Base-by-base conservation (phyloP, 2,797 vertebrate genomes). In the Sciurus vulgaris region DNA sequence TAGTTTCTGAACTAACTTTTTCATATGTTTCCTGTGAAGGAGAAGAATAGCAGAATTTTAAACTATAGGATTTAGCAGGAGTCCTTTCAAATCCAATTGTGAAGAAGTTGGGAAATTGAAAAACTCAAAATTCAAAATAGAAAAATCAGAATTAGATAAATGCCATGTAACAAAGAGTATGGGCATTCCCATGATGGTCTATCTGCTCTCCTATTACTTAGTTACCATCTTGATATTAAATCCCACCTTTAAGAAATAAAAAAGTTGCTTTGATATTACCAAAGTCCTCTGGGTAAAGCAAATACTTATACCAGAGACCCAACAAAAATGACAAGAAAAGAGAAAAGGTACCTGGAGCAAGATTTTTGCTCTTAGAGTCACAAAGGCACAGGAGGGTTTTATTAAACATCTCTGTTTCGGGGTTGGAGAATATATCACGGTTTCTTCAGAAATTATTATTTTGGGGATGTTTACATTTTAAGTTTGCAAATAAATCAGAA, bases 401-500 rank as follows among this genome's bases (percentile, higher is more conserved):
- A n/a, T 79, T 74, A 78, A 92, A 69, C 4, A 26, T 67, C 56
- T 83, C 30, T 38, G 24, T 61, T 41, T 49, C n/a, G 20, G 2
- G 38, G 15, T 38, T 87, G 13, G 15, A 87, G n/a, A 65, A 44
- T 69, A 61, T 89, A 73, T 47, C 72, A 79, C 26, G 54, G 10
- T 89, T 86, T 70, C 28, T 56, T 18, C 24, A 41, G 0, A 61
- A 88, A 67, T 59, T 14, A 65, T 44, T 72, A 51, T 84, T 92
- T 73, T 1, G 49, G 59, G 35, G 41, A 38, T 61, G 20, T 87
- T 74, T 89, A 49, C 5, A 15, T 72, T 74, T 26, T 18, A 28
- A 83, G n/a, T 93, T 88, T 91, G 6, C 38, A 73, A 86, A 77
- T 38, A 65, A 92, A 79, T 70, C 67, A 73, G 20, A 78, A 65